Conservation (phyloP, 2,797 vertebrate genomes). For the Gallinago solitaria region DNA sequence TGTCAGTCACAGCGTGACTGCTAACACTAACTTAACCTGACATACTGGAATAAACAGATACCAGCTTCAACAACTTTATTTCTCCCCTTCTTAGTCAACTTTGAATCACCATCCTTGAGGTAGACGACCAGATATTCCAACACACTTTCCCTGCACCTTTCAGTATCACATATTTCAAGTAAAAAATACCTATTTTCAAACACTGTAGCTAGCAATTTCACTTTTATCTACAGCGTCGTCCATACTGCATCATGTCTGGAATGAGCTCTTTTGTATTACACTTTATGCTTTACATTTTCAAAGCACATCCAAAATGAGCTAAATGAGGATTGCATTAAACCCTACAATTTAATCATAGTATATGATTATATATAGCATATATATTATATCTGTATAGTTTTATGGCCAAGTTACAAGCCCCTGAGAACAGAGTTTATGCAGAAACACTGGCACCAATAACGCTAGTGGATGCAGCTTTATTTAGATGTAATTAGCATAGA, state of each 20-base stretch:
- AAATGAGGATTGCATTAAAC: conserved; percentile 53
- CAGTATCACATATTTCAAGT: conserved; percentile 53
- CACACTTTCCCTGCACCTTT: conserved; percentile 35
- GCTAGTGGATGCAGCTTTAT: neutral
- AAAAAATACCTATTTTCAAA: conserved; percentile 29
- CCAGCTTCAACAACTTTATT: neutral
- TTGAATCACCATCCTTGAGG: conserved; percentile 41
- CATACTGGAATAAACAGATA: neutral
- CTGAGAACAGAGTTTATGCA: conserved; percentile 69
- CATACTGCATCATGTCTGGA: neutral
- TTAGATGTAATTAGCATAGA: conserved; percentile 18
- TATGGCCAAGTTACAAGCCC: conserved; percentile 58
- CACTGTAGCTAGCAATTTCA: conserved; percentile 8
- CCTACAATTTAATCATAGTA: conserved; percentile 5
- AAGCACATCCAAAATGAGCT: conserved; percentile 32
- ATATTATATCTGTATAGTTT: conserved; percentile 31
- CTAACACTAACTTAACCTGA: neutral
- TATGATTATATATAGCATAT: neutral
- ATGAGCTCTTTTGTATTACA: conserved; percentile 14
- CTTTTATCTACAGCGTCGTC: neutral
- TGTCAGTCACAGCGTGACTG: neutral
- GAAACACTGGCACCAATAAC: conserved; percentile 55
- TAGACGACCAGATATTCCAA: conserved; percentile 48
- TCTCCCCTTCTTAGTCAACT: neutral
- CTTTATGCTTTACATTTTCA: conserved; percentile 34